Evolutionary conservation across 2,797 vertebrate species (phyloP).

Genomic region (Momotus momota): DNA sequence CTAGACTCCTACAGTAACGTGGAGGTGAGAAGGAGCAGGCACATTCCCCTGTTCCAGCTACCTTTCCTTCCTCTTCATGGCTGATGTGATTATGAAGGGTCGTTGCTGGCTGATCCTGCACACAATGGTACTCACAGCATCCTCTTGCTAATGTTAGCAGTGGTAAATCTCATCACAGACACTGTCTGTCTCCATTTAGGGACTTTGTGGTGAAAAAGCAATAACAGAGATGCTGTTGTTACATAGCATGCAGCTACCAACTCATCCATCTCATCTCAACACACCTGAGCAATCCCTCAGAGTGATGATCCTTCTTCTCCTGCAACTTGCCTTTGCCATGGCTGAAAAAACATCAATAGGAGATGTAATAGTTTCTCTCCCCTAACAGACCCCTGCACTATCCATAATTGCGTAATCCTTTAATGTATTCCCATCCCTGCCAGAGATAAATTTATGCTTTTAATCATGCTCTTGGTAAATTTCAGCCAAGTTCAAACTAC

Average conservation of each 20-base stretch:
- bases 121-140: not conserved
- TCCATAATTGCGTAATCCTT: not conserved
- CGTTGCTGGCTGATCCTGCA: not conserved
- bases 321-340: not conserved
- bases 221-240: rapidly evolving
- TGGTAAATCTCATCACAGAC: not conserved
- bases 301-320: not conserved
- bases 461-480: not conserved
- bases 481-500: not conserved
- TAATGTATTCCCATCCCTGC: not conserved
- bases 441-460: slow-evolving; percentile 9
- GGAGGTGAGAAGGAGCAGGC: not conserved
- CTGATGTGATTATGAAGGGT: not conserved
- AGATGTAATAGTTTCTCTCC: not conserved
- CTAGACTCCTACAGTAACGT: not conserved
- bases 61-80: not conserved
- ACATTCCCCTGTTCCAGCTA: not conserved
- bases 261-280: not conserved
- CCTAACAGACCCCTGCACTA: not conserved
- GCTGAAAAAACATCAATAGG: not conserved
- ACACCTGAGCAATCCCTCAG: not conserved
- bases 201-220: not conserved
- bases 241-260: not conserved
- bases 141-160: not conserved
- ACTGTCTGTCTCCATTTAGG: not conserved